phyloP scores from a whole-genome alignment of 1,140 invertebrate genomes.

The Drosophila mauritiana region DNA sequence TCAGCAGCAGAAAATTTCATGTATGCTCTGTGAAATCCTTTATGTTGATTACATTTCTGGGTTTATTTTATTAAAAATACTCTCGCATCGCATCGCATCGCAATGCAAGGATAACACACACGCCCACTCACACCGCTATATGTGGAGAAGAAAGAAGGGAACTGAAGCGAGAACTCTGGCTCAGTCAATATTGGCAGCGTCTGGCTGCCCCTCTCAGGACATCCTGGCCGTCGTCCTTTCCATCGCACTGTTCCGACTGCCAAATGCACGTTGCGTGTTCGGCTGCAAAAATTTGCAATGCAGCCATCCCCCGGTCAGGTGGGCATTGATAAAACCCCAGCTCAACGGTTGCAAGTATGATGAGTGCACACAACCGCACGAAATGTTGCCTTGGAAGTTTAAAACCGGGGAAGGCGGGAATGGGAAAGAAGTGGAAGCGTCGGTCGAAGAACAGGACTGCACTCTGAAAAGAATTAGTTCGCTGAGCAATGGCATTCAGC shows the following conservation, averaged over 20 bases:
- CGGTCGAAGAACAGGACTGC: slow-evolving; percentile 25
- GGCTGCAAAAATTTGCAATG: slow-evolving; percentile 78
- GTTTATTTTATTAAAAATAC: slow-evolving; percentile 84
- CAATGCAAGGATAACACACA: slow-evolving; percentile 73
- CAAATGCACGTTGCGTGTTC: slow-evolving; percentile 81
- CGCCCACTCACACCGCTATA: slow-evolving; percentile 1
- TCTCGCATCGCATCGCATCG: slow-evolving; percentile 58
- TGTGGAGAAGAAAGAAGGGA: slow-evolving; percentile 23
- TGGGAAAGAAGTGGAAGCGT: slow-evolving; percentile 21
- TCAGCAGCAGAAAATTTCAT: slow-evolving; percentile 55
- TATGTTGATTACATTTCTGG: slow-evolving; percentile 84
- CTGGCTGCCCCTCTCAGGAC: slow-evolving; percentile 43
- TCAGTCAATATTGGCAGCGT: slow-evolving; percentile 81
- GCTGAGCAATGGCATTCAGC: slow-evolving; percentile 6
- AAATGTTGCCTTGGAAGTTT: slow-evolving; percentile 54
- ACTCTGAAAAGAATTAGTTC: slow-evolving; percentile 40
- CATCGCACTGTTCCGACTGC: slow-evolving; percentile 71
- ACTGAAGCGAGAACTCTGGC: slow-evolving; percentile 61
- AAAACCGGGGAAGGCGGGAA: neutral
- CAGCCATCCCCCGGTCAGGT: slow-evolving; percentile 59
- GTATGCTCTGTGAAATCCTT: slow-evolving; percentile 79
- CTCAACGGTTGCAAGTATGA: slow-evolving; percentile 66
- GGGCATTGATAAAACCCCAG: slow-evolving; percentile 66
- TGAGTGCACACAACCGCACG: slow-evolving; percentile 78
- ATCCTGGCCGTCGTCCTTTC: slow-evolving; percentile 35